Base-by-base conservation (phyloP, 2,113 vertebrate species). In the Ammodytes marinus region DNA sequence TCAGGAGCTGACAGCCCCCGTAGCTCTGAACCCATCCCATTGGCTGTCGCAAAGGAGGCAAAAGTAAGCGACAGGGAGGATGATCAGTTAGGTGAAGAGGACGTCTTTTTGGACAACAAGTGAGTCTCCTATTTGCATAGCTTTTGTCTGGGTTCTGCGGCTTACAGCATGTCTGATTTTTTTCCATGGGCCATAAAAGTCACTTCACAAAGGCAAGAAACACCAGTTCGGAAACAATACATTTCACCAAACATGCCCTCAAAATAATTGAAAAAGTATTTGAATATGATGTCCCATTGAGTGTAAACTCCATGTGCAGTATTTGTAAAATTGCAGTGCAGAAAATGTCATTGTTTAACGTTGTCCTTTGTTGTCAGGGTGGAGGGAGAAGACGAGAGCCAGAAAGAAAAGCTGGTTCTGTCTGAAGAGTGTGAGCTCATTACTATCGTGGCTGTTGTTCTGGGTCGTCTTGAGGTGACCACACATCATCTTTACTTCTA, bases 381-480 rank as follows among this genome's bases (percentile, higher is more conserved):
- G 17, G 96, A 99, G 71, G 96, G 93, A 0, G 96, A 96, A 27
- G 97, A 99, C 1, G 96, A 96, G 90, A 97, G 89, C 50, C 97
- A 99, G 80, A 95, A 95, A 39, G 98, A 99, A 90, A 99, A 99
- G 79, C 93, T 99, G 88, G 95, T 99, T 80, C 93, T 99, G 58
- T 97, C 97, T 0, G 98, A 99, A 45, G 98, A 99, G 83, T 99
- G 98, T 4, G 97, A 99, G 86, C 96, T 99, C 88, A 99, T 99
- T 95, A 99, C 97, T 0, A 96, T 97, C 0, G 95, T 97, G 90
- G 97, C 96, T 0, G 97, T 97, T 12, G 91, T 99, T 17, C 93
- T 95, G 0, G 98, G 98, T 17, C 96, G 97, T 14, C 93, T 99
- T 90, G 98, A 99, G 90, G 94, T 99, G 74, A 99, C 98, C 0